Base-by-base conservation (phyloP, 2,888 invertebrate species). In the Chrysolina americana region DNA sequence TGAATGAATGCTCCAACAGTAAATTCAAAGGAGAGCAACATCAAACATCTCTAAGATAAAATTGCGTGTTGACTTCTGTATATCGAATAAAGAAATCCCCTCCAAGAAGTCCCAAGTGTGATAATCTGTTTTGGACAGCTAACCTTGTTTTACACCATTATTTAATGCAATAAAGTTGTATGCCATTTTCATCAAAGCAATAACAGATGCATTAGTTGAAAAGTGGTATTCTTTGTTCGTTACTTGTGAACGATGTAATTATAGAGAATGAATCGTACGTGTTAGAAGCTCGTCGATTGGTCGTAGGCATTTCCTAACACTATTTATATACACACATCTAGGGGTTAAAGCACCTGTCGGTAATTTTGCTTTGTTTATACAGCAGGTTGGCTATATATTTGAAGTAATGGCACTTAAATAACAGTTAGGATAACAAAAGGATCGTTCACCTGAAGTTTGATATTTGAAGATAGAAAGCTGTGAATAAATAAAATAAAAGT, bases 301-400 rank as follows among this genome's bases (percentile, higher is more conserved):
- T 59, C 59, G 28, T 36, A 36, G 59, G 15, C 28, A 59, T 59
- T 59, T 59, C 36, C 59, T 28, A 59, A 17, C 59, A 59, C 36
- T 59, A 59, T 59, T 59, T 59, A 28, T 59, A 59, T 36, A 59
- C 47, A 47, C 15, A 15, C 28, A 59, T 56, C 59, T 28, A n/a
- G 36, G 59, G 59, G 59, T 59, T 59, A 36, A 59, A 59, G 59
- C 59, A 59, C 59, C 36, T 59, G 59, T 28, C 59, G 28, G 59
- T 59, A 59, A 28, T 59, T 59, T 59, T 28, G 50, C 19, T 59
- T 21, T 59, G 59, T 59, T 59, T 59, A 59, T 59, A 59, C 59
- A 59, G 59, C n/a, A 28, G 59, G 59, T 36, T 36, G 59, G 36
- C 2, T 59, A 36, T 59, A 28, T 36, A 36, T 59, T 59, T 59